Base-by-base conservation (phyloP, 1,140 invertebrate species). In the Lordiphosa collinella region DNA sequence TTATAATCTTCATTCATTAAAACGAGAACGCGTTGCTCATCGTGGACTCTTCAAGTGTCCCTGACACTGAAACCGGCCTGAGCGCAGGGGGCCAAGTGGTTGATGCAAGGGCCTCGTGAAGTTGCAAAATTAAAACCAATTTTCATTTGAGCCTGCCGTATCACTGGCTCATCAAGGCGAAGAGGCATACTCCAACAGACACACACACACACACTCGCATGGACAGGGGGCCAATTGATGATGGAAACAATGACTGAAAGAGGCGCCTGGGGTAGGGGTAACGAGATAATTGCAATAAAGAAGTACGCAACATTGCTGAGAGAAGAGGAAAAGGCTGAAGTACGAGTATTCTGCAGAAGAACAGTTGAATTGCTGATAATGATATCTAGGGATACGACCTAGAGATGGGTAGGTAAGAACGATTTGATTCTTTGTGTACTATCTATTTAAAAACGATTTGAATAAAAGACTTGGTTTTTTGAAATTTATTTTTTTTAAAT, bases 1-100 rank as follows among this genome's bases (percentile, higher is more conserved):
- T 44, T 82, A 61, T 67, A 75, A 80, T 80, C 50, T 60, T 67
- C 76, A 80, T 80, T 82, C 61, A 82, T 80, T 80, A 67, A 71
- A 56, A 31, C 32, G 34, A 16, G 34, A 40, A 47, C 56, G 63
- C 74, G 60, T 74, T 69, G n/a, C 52, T 50, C 13, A 34, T 47
- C 31, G 14, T 44, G 18, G 22, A 25, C 31, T 16, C 7, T 14
- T 14, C 12, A 32, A 18, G 16, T 55, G 52, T 44, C 52, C 36
- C 53, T 75, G 76, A 64, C 76, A 80, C 56, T 82, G 67, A 58
- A 63, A 54, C 59, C 44, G 51, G 49, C 54, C 54, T 31, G 51
- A 1, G 25, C 18, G 4, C 18, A 18, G 37, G 12, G 13, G 16
- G 34, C 16, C 16, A 14, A n/a, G 31, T 22, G 34, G 16, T 14